Conservation (phyloP, 2,888 invertebrate genomes). For the Melangyna quadrimaculata region DNA sequence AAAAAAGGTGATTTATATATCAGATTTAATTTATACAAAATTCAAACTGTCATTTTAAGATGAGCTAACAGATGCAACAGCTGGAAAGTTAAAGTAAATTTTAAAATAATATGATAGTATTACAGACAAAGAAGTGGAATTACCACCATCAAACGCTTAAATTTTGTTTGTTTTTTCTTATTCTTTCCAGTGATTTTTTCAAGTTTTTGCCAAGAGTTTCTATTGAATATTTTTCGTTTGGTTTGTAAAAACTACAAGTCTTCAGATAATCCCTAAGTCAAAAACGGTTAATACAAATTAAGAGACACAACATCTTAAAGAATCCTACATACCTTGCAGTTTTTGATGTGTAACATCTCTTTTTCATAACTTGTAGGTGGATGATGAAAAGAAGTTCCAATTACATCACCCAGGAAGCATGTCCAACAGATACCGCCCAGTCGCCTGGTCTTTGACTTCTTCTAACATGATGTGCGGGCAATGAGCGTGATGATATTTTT, state of each 20-base stretch:
- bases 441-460: slow-evolving; percentile 33
- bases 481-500: slow-evolving; percentile 2
- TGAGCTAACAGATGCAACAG: neutral
- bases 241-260: too few relatives aligned
- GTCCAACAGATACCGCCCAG: neutral
- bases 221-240: too few relatives aligned
- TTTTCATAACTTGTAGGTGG: slow-evolving; percentile 31
- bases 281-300: too few relatives aligned
- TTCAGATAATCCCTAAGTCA: too few relatives aligned
- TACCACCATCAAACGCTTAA: too few relatives aligned
- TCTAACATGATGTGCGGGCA: neutral
- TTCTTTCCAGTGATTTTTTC: too few relatives aligned
- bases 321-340: neutral
- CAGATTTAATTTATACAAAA: neutral
- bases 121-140: too few relatives aligned
- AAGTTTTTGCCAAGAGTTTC: too few relatives aligned
- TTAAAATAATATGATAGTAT: too few relatives aligned
- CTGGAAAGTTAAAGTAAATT: neutral
- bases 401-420: slow-evolving; percentile 40
- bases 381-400: neutral
- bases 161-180: too few relatives aligned
- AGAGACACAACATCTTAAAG: too few relatives aligned
- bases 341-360: slow-evolving; percentile 2
- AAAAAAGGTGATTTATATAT: slow-evolving; percentile 2
- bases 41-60: neutral